These are phyloP conservation scores for Montipora capricornis DNA, from an alignment of 64 coral and sea anemone species.

Conservation along the genomic window DNA sequence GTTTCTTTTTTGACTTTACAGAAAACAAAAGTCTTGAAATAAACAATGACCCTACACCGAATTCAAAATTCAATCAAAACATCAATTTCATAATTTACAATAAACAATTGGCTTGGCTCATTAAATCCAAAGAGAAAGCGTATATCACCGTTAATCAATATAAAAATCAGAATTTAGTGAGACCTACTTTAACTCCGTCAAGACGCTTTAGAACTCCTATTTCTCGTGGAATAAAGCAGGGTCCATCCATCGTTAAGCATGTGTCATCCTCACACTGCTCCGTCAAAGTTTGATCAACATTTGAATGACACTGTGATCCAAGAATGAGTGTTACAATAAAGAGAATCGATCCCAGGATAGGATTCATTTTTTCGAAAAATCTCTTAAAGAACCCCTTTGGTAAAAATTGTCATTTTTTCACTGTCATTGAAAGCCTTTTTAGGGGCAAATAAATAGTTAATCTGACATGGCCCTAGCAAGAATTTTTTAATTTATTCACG, in stretches of 20 bases:
- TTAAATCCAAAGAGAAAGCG: not conserved
- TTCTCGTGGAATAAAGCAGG: constrained; percentile 33
- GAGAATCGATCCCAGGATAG: not conserved
- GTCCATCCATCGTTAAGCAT: constrained; percentile 2
- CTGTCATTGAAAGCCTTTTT: constrained; percentile 6
- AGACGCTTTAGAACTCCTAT: constrained; percentile 25
- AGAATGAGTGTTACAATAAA: not conserved
- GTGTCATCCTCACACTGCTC: constrained; percentile 13
- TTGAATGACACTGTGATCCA: not conserved
- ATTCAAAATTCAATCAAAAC: not conserved
- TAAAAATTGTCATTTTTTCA: not conserved
- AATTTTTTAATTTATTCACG: not conserved
- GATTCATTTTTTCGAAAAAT: not conserved
- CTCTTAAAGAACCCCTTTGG: not conserved
- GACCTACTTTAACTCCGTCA: constrained; percentile 36
- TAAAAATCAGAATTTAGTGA: not conserved
- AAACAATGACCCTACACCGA: not conserved
- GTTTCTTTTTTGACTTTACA: too few species aligned
- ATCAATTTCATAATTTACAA: not conserved
- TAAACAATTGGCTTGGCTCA: not conserved
- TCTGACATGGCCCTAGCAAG: not conserved
- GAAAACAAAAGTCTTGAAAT: not conserved
- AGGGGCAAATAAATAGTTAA: constrained; percentile 11
- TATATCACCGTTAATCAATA: not conserved
- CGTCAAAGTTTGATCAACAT: not conserved